phyloP scores from a whole-genome alignment of 2,888 invertebrate species.

The Drosophila glabriapex region DNA sequence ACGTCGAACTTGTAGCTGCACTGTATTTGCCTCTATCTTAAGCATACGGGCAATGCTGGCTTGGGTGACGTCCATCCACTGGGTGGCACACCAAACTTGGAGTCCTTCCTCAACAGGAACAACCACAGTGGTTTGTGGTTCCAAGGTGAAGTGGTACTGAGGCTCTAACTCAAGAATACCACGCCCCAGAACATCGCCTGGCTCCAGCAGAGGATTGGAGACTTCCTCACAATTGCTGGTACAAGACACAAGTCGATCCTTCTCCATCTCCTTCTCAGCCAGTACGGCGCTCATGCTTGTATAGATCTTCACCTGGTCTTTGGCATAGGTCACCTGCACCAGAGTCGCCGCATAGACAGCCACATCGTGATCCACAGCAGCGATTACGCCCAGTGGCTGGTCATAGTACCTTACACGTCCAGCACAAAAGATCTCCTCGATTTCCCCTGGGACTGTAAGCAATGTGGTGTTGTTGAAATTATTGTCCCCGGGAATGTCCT shows the following conservation, averaged over 20 bases:
- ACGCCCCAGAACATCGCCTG: conserved; percentile 60
- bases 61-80: conserved; percentile 88
- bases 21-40: conserved; percentile 87
- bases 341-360: conserved; percentile 86
- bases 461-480: conserved; percentile 86
- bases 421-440: conserved; percentile 84
- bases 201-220: conserved; percentile 4
- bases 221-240: conserved; percentile 23
- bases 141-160: conserved; percentile 92
- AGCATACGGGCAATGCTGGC: conserved; percentile 86
- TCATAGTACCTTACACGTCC: conserved; percentile 87
- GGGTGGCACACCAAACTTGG: conserved; percentile 88
- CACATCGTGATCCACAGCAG: conserved; percentile 87
- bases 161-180: conserved; percentile 87
- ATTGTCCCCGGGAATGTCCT: conserved; percentile 87
- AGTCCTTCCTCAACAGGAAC: conserved; percentile 90
- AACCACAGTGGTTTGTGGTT: conserved; percentile 89
- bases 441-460: conserved; percentile 20
- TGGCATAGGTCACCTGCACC: conserved; percentile 86
- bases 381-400: conserved; percentile 91
- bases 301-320: conserved; percentile 69
- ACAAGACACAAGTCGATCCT: conserved; percentile 58
- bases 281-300: conserved; percentile 86
- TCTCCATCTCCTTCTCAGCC: conserved; percentile 45
- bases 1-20: conserved; percentile 90